A percentile compares a stretch with the other conserved stretches of the same genome.
Evolutionary conservation across 37 sponge, comb jelly and placozoan genomes (phyloP).

Genomic region (Axinella damicornis): DNA sequence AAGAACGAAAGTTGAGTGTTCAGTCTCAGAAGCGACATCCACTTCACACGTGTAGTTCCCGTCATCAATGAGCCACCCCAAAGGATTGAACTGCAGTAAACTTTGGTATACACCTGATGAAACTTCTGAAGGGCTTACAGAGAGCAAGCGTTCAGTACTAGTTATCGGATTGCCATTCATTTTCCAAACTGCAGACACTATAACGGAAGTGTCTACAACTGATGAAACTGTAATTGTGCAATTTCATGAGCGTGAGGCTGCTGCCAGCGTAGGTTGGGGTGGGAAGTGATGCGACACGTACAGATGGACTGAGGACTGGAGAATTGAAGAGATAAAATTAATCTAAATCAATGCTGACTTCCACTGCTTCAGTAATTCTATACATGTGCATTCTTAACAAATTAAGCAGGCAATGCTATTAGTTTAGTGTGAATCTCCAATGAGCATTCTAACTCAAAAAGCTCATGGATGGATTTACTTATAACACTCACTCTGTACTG

Average conservation of each 20-base stretch:
- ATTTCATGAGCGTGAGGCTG: not conserved
- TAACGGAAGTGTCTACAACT: slow-evolving; percentile 2
- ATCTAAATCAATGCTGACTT: too few relatives aligned
- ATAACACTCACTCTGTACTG: slow-evolving; percentile 9
- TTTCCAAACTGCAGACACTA: slow-evolving; percentile 10
- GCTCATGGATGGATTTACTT: too few relatives aligned
- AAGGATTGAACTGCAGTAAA: slow-evolving; percentile 16
- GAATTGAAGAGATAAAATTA: too few relatives aligned
- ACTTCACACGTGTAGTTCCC: slow-evolving; percentile 20
- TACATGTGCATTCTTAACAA: too few relatives aligned
- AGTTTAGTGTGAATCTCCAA: too few relatives aligned
- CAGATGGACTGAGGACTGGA: too few relatives aligned
- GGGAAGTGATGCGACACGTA: not conserved
- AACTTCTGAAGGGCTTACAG: too few relatives aligned
- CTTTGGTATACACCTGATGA: not conserved
- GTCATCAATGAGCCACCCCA: slow-evolving; percentile 2
- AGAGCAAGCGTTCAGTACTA: too few relatives aligned
- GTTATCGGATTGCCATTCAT: not conserved
- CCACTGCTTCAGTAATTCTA: too few relatives aligned
- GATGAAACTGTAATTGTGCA: slow-evolving; percentile 1
- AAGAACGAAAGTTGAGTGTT: too few relatives aligned
- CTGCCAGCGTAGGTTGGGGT: slow-evolving; percentile 12
- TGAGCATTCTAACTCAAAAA: too few relatives aligned
- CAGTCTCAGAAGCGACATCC: not conserved
- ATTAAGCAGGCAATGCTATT: too few relatives aligned